Evolutionary conservation across 2,113 vertebrate genomes (phyloP), one percentile per base, ranked within the genome.

Genomic region (Suncus etruscus): DNA sequence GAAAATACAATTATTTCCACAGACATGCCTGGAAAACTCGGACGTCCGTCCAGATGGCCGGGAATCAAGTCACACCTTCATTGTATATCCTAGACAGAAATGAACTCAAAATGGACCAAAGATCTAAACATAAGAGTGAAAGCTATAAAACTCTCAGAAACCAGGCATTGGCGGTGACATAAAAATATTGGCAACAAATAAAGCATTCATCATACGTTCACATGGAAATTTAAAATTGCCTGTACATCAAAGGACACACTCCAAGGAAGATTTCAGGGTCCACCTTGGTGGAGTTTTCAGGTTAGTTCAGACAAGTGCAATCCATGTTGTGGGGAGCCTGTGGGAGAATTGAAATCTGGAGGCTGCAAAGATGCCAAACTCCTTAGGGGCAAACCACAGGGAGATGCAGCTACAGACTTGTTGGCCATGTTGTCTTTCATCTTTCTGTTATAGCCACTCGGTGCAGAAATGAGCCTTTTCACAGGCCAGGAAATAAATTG

Each of bases 141-240:
- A 65, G 25, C 63, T 65, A 65, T 39, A 84, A 50, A 76, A 78
- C 22, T 68, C 31, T 77, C 66, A 29, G 20, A 65, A 66, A 20
- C 74, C 63, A 8, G 29, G n/a, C 68, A 48, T 73, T 80, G 48
- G 39, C 4, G 47, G 87, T 82, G 48, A 81, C 8, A n/a, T 73
- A 66, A 81, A 87, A 75, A 50, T 54, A 87, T 32, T 32, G 39
- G n/a, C 72, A 76, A 90, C 47, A 92, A 68, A 83, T 18, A 61
- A 29, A 77, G 83, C 25, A 27, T 58, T 11, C 31, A 72, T 48
- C 50, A 63, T 51, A 77, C 39, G 63, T 11, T 50, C 48, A 61
- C 14, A 25, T n/a, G 58, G 48, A 50, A 77, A 63, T 50, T 75
- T 11, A 48, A 82, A 76, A 54, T 48, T 29, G 63, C 79, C 25